Evolutionary conservation across 53 echinoderm and acorn worm genomes (phyloP).

Genomic region (Holothuria leucospilota): DNA sequence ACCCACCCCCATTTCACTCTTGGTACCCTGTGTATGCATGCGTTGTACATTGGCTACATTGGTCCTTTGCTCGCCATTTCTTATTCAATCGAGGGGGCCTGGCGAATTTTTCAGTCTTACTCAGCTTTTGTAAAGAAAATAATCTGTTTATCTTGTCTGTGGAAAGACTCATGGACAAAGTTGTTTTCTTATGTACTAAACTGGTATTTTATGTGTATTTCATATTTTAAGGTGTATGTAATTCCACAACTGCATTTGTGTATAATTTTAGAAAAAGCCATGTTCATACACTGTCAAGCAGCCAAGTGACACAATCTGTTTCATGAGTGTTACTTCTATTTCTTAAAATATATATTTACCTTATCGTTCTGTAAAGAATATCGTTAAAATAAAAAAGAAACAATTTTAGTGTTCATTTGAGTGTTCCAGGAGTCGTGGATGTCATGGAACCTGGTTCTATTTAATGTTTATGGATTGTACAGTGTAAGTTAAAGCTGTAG

Average conservation of each 20-base stretch:
- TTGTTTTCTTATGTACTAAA: constrained; percentile 2
- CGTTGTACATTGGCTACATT: too few relatives aligned
- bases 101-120: too few relatives aligned
- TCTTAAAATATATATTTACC: constrained; percentile 25
- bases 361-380: constrained; percentile 30
- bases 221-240: constrained; percentile 8
- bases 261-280: too few relatives aligned
- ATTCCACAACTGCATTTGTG: too few relatives aligned
- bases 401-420: constrained; percentile 24
- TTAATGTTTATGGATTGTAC: constrained; percentile 50
- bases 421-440: constrained; percentile 24
- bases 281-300: too few relatives aligned
- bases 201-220: constrained; percentile 34
- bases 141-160: too few relatives aligned
- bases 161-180: too few relatives aligned
- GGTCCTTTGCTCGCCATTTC: too few relatives aligned
- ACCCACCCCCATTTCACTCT: too few relatives aligned
- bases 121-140: too few relatives aligned
- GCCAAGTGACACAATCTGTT: neutral
- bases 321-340: constrained; percentile 1
- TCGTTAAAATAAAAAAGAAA: constrained; percentile 16
- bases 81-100: too few relatives aligned
- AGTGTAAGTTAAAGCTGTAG: constrained; percentile 42
- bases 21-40: too few relatives aligned
- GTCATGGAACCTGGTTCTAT: constrained; percentile 9